Evolutionary conservation across 2,113 vertebrate genomes (phyloP).

Genomic region (Melozone crissalis): DNA sequence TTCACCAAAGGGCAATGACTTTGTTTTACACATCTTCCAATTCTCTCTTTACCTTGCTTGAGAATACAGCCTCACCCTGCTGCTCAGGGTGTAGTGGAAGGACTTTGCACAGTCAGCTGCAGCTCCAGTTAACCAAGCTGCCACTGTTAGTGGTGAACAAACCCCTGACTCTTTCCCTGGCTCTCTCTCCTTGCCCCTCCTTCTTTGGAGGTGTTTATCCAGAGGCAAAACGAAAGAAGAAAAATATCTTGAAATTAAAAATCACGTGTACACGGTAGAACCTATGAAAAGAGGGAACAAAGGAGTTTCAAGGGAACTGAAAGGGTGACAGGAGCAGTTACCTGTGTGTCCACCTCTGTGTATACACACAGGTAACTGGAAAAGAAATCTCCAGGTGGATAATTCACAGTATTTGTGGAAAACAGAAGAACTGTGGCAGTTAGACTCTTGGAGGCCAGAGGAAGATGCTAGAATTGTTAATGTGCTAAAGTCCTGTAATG

Average conservation of each 20-base stretch:
- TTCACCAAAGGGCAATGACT: not conserved
- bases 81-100: not conserved
- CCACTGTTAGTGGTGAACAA: not conserved
- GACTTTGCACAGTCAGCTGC: not conserved
- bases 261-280: accelerated
- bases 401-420: not conserved
- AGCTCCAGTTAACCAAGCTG: not conserved
- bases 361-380: not conserved
- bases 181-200: not conserved
- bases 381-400: not conserved
- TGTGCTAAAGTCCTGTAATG: accelerated
- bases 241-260: not conserved
- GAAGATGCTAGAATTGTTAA: not conserved
- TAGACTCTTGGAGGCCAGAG: not conserved
- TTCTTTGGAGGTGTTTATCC: not conserved
- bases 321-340: not conserved
- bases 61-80: not conserved
- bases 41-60: not conserved
- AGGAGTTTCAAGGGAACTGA: not conserved
- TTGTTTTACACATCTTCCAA: not conserved
- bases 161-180: not conserved
- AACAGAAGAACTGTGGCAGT: not conserved
- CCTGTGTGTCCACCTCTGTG: too few relatives aligned
- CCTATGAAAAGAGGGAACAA: not conserved
- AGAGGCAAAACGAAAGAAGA: not conserved